Percentiles rank a stretch among this genome's conserved stretches.
These are phyloP conservation scores for Rallus limicola DNA, from an alignment of 2,113 vertebrate species.

Conservation along the genomic window DNA sequence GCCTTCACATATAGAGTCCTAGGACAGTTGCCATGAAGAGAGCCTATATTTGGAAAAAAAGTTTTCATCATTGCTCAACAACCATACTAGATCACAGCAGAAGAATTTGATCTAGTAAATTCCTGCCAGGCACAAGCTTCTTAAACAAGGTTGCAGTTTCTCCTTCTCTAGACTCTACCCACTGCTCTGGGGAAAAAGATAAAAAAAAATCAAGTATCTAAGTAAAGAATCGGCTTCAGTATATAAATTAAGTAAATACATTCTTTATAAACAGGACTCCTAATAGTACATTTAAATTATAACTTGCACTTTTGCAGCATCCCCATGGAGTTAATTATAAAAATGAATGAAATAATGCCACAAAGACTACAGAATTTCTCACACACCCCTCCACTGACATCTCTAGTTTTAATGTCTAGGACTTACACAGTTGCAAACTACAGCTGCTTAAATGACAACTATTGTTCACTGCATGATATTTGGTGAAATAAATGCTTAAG, in stretches of 20 bases:
- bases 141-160: neutral
- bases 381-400: neutral
- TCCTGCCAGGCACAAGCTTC: neutral
- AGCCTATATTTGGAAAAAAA: neutral
- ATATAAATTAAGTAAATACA: slow-evolving; percentile 57
- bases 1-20: neutral
- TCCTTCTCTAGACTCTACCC: neutral
- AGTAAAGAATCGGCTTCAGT: slow-evolving; percentile 18
- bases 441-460: slow-evolving; percentile 7
- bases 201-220: neutral
- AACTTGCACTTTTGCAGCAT: slow-evolving; percentile 12
- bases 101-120: neutral
- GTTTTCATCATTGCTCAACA: neutral
- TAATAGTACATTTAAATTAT: slow-evolving; percentile 22
- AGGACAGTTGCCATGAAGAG: neutral
- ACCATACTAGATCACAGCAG: slow-evolving; percentile 14
- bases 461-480: neutral
- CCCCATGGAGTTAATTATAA: slow-evolving; percentile 46
- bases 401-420: neutral
- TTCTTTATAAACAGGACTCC: slow-evolving; percentile 49
- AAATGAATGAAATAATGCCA: slow-evolving; percentile 58
- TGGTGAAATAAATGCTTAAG: slow-evolving; percentile 3
- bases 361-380: slow-evolving; percentile 30
- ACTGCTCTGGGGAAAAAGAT: neutral
- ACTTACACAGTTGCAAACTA: slow-evolving; percentile 1